Base-by-base conservation (phyloP, 2,797 vertebrate species). In the Sebastes steindachneri region DNA sequence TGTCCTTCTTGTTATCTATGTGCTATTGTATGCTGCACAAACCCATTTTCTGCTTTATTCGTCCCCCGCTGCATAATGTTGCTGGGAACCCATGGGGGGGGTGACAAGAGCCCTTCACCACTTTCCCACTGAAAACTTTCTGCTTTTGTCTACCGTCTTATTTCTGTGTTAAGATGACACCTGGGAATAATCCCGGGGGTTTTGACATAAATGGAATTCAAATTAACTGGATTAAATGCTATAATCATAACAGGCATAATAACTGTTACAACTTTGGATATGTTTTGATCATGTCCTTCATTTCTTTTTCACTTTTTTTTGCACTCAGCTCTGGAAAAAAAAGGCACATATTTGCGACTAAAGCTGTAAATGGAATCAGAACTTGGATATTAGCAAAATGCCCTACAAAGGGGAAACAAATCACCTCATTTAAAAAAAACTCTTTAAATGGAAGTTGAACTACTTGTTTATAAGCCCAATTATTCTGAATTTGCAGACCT, bases 21-120 rank as follows among this genome's bases (percentile, higher is more conserved):
- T 81, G 81, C 91, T 66, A 92, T 94, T 95, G 92, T 95, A 7
- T 86, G 80, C 86, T n/a, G 84, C 78, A 89, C 91, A 95, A 94
- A 90, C 88, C 90, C 88, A 93, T 95, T 95, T 95, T 93, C 91
- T 92, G 91, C 90, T 93, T 92, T 94, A 93, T 92, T 94, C 63
- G 60, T 93, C 88, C 88, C 89, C 89, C 74, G 79, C 89, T 86
- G 86, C 90, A 92, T 77, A 80, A 93, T 86, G 86, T 87, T 82
- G 81, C 91, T 85, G 77, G 83, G 86, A 91, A 88, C 74, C 88
- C 79, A 45, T 55, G 59, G 85, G 73, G 73, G 74, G 79, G 78
- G 60, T 68, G 86, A 85, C 82, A 83, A 67, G 86, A 88, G 86
- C 81, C 83, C 77, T 78, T 90, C 77, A 85, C 53, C 31, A 66